Evolutionary conservation across 1,140 invertebrate species (phyloP), one percentile per base, ranked within the genome.

Genomic region (Drosophila bipectinata): DNA sequence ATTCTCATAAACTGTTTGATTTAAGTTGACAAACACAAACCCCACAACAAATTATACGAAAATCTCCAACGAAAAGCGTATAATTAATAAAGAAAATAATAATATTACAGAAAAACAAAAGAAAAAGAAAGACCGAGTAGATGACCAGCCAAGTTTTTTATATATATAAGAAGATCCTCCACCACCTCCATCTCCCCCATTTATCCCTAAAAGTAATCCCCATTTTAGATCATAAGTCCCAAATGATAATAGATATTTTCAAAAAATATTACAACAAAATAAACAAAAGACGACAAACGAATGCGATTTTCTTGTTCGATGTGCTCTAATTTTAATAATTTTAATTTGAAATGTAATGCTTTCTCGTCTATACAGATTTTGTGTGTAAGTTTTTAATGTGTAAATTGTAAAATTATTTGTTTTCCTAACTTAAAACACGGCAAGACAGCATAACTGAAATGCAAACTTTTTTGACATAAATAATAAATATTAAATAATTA

Each of bases 401-500:
- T 88, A 88, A 88, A 88, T 88, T 88, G 83, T 88, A 83, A 71
- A 88, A 88, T 88, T 88, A 87, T 54, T 73, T 88, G 72, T 87
- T 87, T 79, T 80, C 81, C 71, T 88, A 79, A 87, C 55, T 66
- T 62, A 87, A 74, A 77, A 85, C 34, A 37, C 73, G 66, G 63
- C 69, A 73, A 85, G 77, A 64, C 71, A 82, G 24, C 59, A 72
- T 77, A 61, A 85, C 61, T 56, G 49, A 68, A 75, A 77, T 77
- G 74, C 73, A 58, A 77, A 66, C 53, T 63, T 76, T 85, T 85
- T 87, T 87, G 69, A 85, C 37, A 82, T 78, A 87, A 57, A 85
- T 72, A 87, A 85, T 60, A 87, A 74, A 85, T 77, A 71, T 75
- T 69, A 75, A 59, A 85, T 82, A 87, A 76, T 87, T 87, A 85